Evolutionary conservation across 2,888 invertebrate genomes (phyloP).

Genomic region (Noctua janthina): DNA sequence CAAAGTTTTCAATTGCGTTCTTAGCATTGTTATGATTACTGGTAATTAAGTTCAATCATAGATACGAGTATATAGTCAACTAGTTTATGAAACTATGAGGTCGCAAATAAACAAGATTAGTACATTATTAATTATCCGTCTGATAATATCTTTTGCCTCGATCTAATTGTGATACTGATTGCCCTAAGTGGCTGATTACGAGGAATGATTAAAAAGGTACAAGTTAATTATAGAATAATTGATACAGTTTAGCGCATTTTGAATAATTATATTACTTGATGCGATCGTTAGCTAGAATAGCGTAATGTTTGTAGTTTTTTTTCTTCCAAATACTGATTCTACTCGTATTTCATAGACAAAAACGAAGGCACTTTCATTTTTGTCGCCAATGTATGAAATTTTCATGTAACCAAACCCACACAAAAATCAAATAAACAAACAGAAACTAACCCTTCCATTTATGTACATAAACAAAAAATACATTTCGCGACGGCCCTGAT

Average conservation of each 20-base stretch:
- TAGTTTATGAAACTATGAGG: slow-evolving; percentile 18
- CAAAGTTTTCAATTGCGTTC: background rate
- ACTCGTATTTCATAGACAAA: background rate
- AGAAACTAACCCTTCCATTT: background rate
- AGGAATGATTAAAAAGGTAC: slow-evolving; percentile 19
- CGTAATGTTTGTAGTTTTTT: background rate
- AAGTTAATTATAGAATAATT: slow-evolving; percentile 23
- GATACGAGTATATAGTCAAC: slow-evolving; percentile 12
- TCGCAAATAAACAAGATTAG: slow-evolving; percentile 39
- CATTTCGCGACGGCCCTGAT: slow-evolving; percentile 75
- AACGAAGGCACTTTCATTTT: background rate
- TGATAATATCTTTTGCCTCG: slow-evolving; percentile 29
- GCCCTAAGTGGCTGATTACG: slow-evolving; percentile 42
- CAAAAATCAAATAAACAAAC: background rate
- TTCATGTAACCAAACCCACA: background rate
- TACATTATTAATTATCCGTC: slow-evolving; percentile 38
- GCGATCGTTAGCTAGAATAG: background rate
- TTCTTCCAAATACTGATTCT: background rate
- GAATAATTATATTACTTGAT: background rate
- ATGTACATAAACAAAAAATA: background rate
- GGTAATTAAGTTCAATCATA: slow-evolving; percentile 15
- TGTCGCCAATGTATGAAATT: background rate
- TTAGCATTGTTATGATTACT: background rate
- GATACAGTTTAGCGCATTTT: background rate
- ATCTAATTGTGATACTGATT: slow-evolving; percentile 45